Evolutionary conservation across 2,888 invertebrate species (phyloP), one percentile per base, ranked within the genome.

Genomic region (Liopterus haemorrhoidalis): DNA sequence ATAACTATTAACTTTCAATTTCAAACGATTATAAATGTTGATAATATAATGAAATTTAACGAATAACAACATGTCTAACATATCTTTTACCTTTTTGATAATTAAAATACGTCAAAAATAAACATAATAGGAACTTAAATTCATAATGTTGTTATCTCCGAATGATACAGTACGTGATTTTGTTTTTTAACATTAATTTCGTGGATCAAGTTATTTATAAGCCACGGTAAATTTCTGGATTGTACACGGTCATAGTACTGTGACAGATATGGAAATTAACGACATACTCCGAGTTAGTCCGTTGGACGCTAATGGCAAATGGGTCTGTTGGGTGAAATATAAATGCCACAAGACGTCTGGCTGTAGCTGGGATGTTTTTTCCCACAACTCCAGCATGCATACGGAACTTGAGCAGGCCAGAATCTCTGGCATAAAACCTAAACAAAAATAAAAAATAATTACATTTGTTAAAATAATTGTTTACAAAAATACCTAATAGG

Each of bases 321-420:
- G 96, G 96, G 69, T 96, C 94, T 9, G 83, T 87, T 0, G 96
- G 96, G 70, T 96, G 96, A 68, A 93, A 95, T 6, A 92, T 92
- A 64, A 94, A 96, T 12, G 95, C 92, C 4, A 94, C 93, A 9
- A 95, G 75, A 54, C 90, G 72, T 53, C 92, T 71, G 8, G 86
- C 74, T 55, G 81, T 72, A 5, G 80, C 79, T 6, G 82, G 78
- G 18, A 79, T 74, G 6, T 79, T 76, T 63, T 81, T 76, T 2
- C 70, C 69, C 25, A 73, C 66, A 50, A 75, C 71, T n/a, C 82
- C 82, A 6, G 84, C 81, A 60, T 81, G 78, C 58, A 86, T 80
- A 58, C 78, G 75, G 64, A 85, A 86, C 59, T 81, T 82, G 44
- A 84, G 65, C 46, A 82, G 70, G 3, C 87, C 79, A 56, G 81